Conservation (phyloP, 2,888 invertebrate species). For the Diaperis boleti region DNA sequence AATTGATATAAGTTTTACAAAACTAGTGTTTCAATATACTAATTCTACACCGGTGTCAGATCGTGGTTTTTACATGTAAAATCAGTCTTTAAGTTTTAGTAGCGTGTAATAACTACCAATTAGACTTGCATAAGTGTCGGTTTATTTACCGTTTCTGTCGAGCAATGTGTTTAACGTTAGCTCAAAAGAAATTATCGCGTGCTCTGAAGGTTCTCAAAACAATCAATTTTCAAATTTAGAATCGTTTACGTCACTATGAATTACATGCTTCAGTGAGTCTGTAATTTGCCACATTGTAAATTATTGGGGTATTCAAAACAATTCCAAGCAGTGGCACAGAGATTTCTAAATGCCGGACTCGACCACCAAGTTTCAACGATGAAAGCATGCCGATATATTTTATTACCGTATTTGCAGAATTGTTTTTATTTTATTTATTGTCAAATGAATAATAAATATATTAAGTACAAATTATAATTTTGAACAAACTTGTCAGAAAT, state of each 20-base stretch:
- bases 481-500: too few species aligned
- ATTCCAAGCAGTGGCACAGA: too few species aligned
- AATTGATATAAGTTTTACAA: too few species aligned
- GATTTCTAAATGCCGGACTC: not conserved
- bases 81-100: too few species aligned
- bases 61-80: too few species aligned
- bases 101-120: too few species aligned
- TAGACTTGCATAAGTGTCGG: not conserved
- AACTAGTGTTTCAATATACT: too few species aligned
- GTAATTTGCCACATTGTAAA: not conserved
- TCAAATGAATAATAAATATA: too few species aligned
- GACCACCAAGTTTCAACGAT: not conserved
- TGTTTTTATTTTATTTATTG: too few species aligned
- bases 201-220: constrained; percentile 30
- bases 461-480: too few species aligned
- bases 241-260: constrained; percentile 9
- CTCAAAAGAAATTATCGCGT: constrained; percentile 13
- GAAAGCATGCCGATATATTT: not conserved
- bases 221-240: constrained; percentile 34
- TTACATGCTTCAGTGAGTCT: not conserved
- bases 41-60: too few species aligned
- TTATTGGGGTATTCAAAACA: not conserved
- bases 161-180: constrained; percentile 25
- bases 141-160: not conserved
- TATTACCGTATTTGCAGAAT: not conserved